phyloP scores from a whole-genome alignment of 2,888 invertebrate species.

The Morinoia aosen region DNA sequence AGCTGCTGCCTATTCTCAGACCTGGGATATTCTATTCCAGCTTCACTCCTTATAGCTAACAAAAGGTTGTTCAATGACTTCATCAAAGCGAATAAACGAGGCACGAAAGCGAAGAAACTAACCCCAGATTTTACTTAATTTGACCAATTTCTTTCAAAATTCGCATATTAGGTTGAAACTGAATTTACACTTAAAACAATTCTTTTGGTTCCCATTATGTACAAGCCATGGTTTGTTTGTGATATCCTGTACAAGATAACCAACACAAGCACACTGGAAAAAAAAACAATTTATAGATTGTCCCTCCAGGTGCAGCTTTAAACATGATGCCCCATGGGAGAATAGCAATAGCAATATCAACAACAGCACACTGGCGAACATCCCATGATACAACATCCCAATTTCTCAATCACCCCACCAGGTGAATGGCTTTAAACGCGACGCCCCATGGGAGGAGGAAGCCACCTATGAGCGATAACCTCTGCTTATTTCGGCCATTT shows the following conservation, averaged over 20 bases:
- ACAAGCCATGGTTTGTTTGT: not conserved
- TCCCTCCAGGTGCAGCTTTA: no score
- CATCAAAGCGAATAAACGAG: not conserved
- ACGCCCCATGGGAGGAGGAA: not conserved
- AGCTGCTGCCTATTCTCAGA: not conserved
- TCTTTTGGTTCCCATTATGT: not conserved
- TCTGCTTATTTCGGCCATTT: conserved; percentile 3
- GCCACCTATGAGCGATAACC: not conserved
- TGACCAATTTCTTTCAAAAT: not conserved
- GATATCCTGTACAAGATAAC: no score
- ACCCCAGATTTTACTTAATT: not conserved
- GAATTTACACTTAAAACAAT: not conserved
- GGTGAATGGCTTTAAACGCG: not conserved
- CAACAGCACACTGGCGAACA: not conserved
- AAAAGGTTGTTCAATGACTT: not conserved
- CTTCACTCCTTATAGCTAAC: not conserved
- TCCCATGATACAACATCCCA: not conserved
- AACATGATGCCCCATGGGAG: no score
- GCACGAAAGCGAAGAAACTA: not conserved
- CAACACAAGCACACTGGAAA: not conserved
- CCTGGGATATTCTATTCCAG: not conserved
- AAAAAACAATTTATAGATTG: no score
- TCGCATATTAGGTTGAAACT: not conserved
- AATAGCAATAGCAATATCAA: no score
- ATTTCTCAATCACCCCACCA: not conserved